phyloP scores from a whole-genome alignment of 2,113 vertebrate species.

The Malurus alboscapulatus region DNA sequence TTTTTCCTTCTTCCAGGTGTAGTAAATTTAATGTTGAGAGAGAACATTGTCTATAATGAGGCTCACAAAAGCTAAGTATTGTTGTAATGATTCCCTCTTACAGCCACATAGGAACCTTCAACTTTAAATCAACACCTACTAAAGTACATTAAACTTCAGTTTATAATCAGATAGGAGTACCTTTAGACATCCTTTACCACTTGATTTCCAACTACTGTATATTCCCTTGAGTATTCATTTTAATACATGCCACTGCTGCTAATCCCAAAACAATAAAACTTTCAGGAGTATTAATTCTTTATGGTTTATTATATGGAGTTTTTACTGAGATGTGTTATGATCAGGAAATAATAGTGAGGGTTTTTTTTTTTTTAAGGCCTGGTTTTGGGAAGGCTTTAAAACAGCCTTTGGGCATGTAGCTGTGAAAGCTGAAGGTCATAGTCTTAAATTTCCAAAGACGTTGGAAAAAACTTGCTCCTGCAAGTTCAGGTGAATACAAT shows the following conservation, averaged over 20 bases:
- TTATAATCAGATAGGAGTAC: accelerated
- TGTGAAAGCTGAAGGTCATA: neutral
- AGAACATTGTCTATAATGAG: accelerated
- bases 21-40: neutral
- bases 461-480: neutral
- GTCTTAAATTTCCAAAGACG: neutral
- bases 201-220: neutral
- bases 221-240: neutral
- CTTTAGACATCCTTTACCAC: neutral
- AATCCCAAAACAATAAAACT: neutral
- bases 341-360: neutral
- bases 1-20: accelerated
- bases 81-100: neutral
- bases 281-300: neutral
- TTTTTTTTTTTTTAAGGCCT: neutral
- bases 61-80: neutral
- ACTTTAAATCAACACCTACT: neutral
- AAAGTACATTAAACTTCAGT: neutral
- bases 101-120: neutral
- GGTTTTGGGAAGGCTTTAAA: neutral
- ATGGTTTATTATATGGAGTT: neutral
- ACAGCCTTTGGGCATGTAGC: neutral
- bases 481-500: neutral
- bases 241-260: neutral
- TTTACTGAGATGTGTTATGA: neutral